A percentile compares a stretch with the other conserved stretches of the same genome.
These are phyloP conservation scores for Aspidapion aeneum DNA, from an alignment of 2,888 invertebrate species.

Conservation along the genomic window DNA sequence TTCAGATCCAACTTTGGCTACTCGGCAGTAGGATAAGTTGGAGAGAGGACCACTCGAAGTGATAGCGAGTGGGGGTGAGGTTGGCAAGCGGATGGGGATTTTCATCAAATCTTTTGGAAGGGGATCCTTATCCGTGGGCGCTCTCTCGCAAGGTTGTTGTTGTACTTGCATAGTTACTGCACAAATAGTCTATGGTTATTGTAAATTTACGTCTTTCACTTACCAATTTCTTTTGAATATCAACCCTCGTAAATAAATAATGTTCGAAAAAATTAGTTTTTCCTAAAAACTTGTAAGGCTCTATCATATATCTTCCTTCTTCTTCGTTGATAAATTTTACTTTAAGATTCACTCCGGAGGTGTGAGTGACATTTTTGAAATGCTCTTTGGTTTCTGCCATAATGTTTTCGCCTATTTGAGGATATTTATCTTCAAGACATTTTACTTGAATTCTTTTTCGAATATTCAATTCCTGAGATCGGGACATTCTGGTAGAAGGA, in stretches of 20 bases:
- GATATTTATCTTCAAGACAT: conserved; percentile 53
- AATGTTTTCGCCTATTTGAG: conserved; percentile 52
- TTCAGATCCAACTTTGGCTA: too few relatives aligned
- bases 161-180: too few relatives aligned
- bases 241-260: conserved; percentile 48
- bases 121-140: too few relatives aligned
- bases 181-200: too few relatives aligned
- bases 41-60: too few relatives aligned
- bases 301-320: conserved; percentile 49
- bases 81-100: too few relatives aligned
- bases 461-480: conserved; percentile 60
- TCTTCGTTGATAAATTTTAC: conserved; percentile 58
- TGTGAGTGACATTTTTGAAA: conserved; percentile 59
- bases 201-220: too few relatives aligned
- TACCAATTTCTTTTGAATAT: neutral
- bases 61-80: too few relatives aligned
- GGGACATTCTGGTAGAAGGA: conserved; percentile 59
- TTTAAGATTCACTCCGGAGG: conserved; percentile 61
- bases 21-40: too few relatives aligned
- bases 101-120: too few relatives aligned
- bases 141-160: too few relatives aligned
- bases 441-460: conserved; percentile 43
- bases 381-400: conserved; percentile 56
- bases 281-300: conserved; percentile 59
- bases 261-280: conserved; percentile 57